These are phyloP conservation scores for Drosophila azteca DNA, from an alignment of 1,140 invertebrate species.

Conservation along the genomic window DNA sequence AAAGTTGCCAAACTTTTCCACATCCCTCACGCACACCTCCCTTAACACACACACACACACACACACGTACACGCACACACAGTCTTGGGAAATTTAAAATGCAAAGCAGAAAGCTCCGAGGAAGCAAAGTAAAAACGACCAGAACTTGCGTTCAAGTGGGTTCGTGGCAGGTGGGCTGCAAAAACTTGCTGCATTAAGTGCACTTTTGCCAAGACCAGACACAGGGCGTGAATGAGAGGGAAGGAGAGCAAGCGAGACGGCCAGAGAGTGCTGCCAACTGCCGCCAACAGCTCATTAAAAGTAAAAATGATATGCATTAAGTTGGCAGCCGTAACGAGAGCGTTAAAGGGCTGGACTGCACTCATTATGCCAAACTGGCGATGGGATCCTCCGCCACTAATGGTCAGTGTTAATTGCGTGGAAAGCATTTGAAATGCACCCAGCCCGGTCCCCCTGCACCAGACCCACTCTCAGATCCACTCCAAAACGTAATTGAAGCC, in stretches of 20 bases:
- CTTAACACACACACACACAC: slow-evolving; percentile 10
- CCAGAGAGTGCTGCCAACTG: slow-evolving; percentile 50
- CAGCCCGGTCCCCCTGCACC: background rate
- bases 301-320: slow-evolving; percentile 81
- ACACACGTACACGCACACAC: slow-evolving; percentile 5
- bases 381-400: slow-evolving; percentile 41
- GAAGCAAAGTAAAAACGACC: slow-evolving; percentile 24
- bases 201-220: slow-evolving; percentile 50
- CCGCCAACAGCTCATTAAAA: slow-evolving; percentile 73
- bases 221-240: background rate
- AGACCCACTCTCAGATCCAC: background rate
- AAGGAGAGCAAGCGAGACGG: background rate
- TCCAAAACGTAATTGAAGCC: slow-evolving; percentile 20
- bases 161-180: slow-evolving; percentile 64
- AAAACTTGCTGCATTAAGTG: slow-evolving; percentile 77
- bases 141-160: slow-evolving; percentile 70
- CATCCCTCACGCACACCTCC: slow-evolving; percentile 2
- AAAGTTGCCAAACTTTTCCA: slow-evolving; percentile 72
- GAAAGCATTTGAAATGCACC: slow-evolving; percentile 64
- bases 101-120: slow-evolving; percentile 51
- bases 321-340: slow-evolving; percentile 61
- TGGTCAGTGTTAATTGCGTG: slow-evolving; percentile 79
- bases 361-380: slow-evolving; percentile 74
- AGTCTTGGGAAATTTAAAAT: slow-evolving; percentile 65
- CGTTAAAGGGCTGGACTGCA: slow-evolving; percentile 51